Evolutionary conservation across 1,140 invertebrate genomes (phyloP), one percentile per base, ranked within the genome.

Genomic region (Temnothorax nylanderi): DNA sequence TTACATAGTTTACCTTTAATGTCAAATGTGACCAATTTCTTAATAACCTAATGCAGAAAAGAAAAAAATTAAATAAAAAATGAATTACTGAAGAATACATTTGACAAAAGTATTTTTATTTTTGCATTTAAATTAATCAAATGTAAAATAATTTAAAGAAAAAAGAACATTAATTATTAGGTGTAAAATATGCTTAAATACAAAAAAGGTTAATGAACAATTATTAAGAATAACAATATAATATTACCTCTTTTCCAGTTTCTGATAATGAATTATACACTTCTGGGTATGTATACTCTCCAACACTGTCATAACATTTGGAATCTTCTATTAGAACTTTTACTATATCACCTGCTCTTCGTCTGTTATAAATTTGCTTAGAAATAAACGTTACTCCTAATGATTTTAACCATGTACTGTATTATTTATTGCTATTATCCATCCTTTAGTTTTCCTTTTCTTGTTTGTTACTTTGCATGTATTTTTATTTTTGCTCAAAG

Each of bases 291-390:
- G 41, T 49, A 6, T 71, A 6, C 44, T 71, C 10, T 32, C 13
- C 67, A 26, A 47, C 6, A 71, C 3, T 77, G 75, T 88, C 71
- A 49, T 85, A 54, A 60, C 21, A 76, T 37, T 60, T 37, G n/a
- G 58, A 56, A 76, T 58, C 72, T 21, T 76, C 26, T 58, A 58
- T 56, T 37, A 76, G 21, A 34, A 56, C 13, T 76, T 21, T 56
- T n/a, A 58, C 32, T 21, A 56, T 60, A 58, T 76, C 72, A 41
- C 32, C 72, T 56, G 56, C 56, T 77, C 56, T 62, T 44, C 56
- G 16, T 44, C 75, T 41, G 32, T 77, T 62, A 62, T 26, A 77
- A 26, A 77, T n/a, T 77, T 77, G 75, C 3, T 62, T 62, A 41
- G 54, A 77, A 44, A 62, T 62, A 8, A 77, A 44, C 0, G 56